These are phyloP conservation scores for Mormyrus lacerda DNA, from an alignment of 2,113 vertebrate species.

Conservation along the genomic window DNA sequence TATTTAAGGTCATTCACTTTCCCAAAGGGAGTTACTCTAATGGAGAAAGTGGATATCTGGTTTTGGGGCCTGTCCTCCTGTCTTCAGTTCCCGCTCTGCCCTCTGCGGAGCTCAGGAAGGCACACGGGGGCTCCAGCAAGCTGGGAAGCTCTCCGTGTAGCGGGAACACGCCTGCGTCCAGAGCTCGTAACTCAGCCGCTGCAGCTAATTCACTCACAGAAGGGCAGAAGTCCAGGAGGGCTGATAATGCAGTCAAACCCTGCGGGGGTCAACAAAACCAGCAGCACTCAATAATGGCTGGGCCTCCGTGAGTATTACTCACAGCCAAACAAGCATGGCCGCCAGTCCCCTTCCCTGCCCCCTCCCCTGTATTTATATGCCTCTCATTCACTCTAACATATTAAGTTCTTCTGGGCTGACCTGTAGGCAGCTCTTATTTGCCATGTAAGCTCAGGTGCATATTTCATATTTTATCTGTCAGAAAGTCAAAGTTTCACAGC, in stretches of 20 bases:
- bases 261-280: constrained; percentile 54
- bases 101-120: neutral
- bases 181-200: constrained; percentile 63
- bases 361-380: constrained; percentile 44
- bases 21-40: neutral
- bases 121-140: neutral
- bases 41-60: neutral
- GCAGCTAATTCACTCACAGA: constrained; percentile 63
- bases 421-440: constrained; percentile 30
- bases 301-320: constrained; percentile 56
- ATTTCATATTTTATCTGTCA: constrained; percentile 21
- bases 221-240: constrained; percentile 56
- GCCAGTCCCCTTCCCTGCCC: constrained; percentile 45
- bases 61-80: neutral
- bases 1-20: neutral
- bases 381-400: constrained; percentile 44
- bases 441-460: constrained; percentile 16
- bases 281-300: constrained; percentile 60
- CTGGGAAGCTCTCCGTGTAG: constrained; percentile 40
- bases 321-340: constrained; percentile 53
- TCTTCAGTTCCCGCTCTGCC: neutral
- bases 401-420: constrained; percentile 35
- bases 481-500: constrained; percentile 2
- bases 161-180: constrained; percentile 48
- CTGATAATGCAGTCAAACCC: constrained; percentile 61